These are phyloP conservation scores for Camptogramma bilineatum DNA, from an alignment of 2,888 invertebrate species.

Conservation along the genomic window DNA sequence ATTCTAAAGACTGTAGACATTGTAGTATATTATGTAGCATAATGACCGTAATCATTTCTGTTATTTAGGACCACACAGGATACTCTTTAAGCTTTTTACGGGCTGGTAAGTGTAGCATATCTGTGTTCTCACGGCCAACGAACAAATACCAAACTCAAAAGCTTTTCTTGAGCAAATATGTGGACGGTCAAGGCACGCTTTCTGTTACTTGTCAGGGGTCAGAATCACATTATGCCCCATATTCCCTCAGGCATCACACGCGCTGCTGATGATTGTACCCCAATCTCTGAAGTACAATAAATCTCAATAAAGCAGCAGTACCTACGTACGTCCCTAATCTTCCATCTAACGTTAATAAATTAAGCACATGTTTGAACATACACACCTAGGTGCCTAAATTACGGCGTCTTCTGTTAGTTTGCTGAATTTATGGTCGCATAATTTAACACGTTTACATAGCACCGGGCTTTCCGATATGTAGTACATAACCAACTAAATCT, in stretches of 20 bases:
- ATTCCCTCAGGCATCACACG: conserved; percentile 67
- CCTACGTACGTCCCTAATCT: conserved; percentile 54
- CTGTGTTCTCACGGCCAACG: conserved; percentile 41
- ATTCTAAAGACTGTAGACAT: conserved; percentile 7
- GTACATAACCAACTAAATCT: neutral
- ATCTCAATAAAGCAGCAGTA: conserved; percentile 72
- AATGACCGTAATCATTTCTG: conserved; percentile 41
- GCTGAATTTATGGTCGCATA: conserved; percentile 48
- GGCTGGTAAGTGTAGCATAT: conserved; percentile 35
- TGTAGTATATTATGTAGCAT: conserved; percentile 42
- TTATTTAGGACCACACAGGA: conserved; percentile 46
- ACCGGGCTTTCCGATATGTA: conserved; percentile 24
- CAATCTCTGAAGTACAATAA: conserved; percentile 69
- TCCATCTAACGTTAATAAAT: conserved; percentile 59
- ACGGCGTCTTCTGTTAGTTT: conserved; percentile 44
- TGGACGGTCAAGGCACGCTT: conserved; percentile 47
- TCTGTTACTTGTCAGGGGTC: conserved; percentile 49
- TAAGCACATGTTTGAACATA: conserved; percentile 52
- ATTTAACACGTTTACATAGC: conserved; percentile 44
- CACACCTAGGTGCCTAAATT: conserved; percentile 42
- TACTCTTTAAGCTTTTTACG: conserved; percentile 42
- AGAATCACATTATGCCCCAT: conserved; percentile 59
- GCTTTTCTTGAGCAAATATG: conserved; percentile 44
- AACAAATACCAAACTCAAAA: conserved; percentile 32
- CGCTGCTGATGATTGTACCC: conserved; percentile 69